These are phyloP conservation scores for Heliconius sara DNA, from an alignment of 2,888 invertebrate genomes.

Conservation along the genomic window DNA sequence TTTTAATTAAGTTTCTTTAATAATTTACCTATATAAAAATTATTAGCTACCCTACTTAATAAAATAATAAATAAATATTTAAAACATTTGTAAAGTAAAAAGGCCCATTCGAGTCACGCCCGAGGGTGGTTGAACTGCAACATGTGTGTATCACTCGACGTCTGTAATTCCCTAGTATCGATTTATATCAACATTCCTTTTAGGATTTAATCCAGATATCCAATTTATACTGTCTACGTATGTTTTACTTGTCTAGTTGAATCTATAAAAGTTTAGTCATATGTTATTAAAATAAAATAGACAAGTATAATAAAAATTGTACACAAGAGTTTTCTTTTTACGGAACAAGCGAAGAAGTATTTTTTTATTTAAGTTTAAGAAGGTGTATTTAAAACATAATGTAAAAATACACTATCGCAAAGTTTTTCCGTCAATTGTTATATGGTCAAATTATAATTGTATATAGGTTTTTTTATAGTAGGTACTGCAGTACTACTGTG, in stretches of 20 bases:
- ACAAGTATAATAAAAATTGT: too few relatives aligned
- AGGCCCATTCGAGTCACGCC: constrained; percentile 41
- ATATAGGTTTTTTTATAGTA: too few relatives aligned
- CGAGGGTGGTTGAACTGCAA: constrained; percentile 35
- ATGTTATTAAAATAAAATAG: background rate
- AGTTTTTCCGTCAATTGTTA: too few relatives aligned
- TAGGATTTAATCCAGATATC: background rate
- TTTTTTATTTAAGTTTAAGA: too few relatives aligned
- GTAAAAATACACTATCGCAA: too few relatives aligned
- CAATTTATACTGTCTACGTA: constrained; percentile 8
- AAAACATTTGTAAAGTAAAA: constrained; percentile 18
- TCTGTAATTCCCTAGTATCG: constrained; percentile 29
- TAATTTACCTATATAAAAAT: background rate
- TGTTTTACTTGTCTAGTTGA: background rate
- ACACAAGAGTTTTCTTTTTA: too few relatives aligned
- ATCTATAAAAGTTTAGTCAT: background rate
- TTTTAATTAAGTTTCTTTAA: background rate
- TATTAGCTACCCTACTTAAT: background rate
- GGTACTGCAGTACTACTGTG: too few relatives aligned
- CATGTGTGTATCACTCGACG: constrained; percentile 31
- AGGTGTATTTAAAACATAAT: too few relatives aligned
- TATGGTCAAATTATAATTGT: too few relatives aligned
- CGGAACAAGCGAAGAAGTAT: too few relatives aligned
- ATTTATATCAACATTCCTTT: constrained; percentile 25
- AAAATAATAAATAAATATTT: background rate